These are phyloP conservation scores for Enteromius anoplus DNA, from an alignment of 2,797 vertebrate species.

Conservation along the genomic window DNA sequence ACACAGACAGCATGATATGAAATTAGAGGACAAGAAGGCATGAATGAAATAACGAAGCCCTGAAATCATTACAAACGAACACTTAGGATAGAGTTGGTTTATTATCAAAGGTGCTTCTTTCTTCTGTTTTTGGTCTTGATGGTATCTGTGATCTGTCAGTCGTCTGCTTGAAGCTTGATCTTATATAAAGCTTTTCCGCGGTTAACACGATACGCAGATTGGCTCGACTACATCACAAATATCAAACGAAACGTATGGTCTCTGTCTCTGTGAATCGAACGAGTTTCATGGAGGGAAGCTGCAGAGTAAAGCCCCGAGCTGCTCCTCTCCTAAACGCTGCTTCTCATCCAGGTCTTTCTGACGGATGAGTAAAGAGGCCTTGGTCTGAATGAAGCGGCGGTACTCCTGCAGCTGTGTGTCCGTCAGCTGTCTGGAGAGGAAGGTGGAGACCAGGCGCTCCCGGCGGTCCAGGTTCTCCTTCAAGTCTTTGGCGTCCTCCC, in stretches of 20 bases:
- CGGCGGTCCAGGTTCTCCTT: constrained; percentile 92
- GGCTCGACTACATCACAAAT: background rate
- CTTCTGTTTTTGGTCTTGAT: constrained; percentile 76
- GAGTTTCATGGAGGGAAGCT: constrained; percentile 60
- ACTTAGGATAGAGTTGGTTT: constrained; percentile 50
- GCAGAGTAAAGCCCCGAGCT: constrained; percentile 80
- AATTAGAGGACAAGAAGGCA: constrained; percentile 19
- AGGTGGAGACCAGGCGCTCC: constrained; percentile 83
- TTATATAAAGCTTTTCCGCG: constrained; percentile 73
- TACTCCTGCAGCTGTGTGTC: constrained; percentile 84
- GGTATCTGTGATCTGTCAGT: constrained; percentile 48
- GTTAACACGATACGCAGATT: constrained; percentile 52
- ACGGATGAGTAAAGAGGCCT: constrained; percentile 87
- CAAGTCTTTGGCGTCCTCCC: constrained; percentile 92
- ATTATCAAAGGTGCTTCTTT: constrained; percentile 79
- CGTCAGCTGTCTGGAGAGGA: constrained; percentile 84
- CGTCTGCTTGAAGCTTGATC: constrained; percentile 47
- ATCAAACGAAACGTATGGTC: constrained; percentile 40
- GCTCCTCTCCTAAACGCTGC: constrained; percentile 85
- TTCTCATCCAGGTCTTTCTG: constrained; percentile 92
- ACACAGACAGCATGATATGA: constrained; percentile 25
- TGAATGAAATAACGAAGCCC: constrained; percentile 46
- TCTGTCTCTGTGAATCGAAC: background rate
- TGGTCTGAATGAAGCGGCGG: constrained; percentile 82
- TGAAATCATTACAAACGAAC: constrained; percentile 38